Evolutionary conservation across 2,888 invertebrate species (phyloP).

Genomic region (Hermaeophaga mercurialis): DNA sequence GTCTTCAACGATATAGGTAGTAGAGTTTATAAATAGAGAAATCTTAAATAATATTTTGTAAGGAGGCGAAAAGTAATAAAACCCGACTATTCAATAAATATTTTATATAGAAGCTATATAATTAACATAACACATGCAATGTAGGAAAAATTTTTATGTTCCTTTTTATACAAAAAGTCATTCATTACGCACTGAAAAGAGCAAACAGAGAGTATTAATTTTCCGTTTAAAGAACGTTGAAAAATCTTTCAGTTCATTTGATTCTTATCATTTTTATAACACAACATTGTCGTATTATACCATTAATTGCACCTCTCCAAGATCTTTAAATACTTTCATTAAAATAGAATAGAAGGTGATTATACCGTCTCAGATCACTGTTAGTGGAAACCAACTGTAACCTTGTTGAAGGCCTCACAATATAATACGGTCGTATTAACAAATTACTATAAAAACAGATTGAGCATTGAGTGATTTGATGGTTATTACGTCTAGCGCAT

Average conservation of each 20-base stretch:
- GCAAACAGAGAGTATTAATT: too few species aligned
- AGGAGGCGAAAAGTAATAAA: too few species aligned
- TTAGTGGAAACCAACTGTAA: conserved; percentile 20
- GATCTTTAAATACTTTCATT: conserved; percentile 18
- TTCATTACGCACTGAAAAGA: too few species aligned
- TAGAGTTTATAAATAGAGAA: too few species aligned
- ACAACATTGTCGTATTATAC: conserved; percentile 3
- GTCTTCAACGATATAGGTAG: too few species aligned
- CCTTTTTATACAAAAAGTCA: too few species aligned
- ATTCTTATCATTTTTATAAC: not conserved
- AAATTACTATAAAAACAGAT: conserved; percentile 22
- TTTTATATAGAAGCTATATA: too few species aligned
- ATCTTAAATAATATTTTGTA: too few species aligned
- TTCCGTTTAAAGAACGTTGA: too few species aligned
- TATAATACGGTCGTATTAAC: conserved; percentile 6
- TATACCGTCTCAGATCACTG: conserved; percentile 3
- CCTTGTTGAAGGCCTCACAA: conserved; percentile 16
- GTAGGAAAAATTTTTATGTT: too few species aligned
- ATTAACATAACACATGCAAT: too few species aligned
- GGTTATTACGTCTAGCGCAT: conserved; percentile 10
- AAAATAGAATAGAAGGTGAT: conserved; percentile 15
- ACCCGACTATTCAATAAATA: too few species aligned
- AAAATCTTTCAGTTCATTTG: not conserved
- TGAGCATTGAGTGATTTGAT: conserved; percentile 18
- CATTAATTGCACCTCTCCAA: conserved; percentile 8